phyloP scores from a whole-genome alignment of 2,797 vertebrate genomes.

The Gadopsis bispinosus region DNA sequence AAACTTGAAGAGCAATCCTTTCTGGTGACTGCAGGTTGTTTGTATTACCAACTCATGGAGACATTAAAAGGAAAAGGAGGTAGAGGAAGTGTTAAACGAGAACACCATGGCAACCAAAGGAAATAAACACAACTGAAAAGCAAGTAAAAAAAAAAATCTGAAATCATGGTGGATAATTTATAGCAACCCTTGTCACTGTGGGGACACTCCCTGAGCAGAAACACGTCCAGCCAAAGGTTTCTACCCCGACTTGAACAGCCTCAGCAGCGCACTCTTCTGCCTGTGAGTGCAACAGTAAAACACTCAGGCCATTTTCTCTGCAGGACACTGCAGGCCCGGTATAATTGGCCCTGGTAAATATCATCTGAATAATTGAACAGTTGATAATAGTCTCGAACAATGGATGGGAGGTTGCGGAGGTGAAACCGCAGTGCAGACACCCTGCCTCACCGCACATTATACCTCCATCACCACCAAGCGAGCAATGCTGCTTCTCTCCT shows the following conservation, averaged over 20 bases:
- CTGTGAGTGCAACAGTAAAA: conserved; percentile 79
- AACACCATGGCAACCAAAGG: conserved; percentile 18
- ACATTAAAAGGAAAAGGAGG: background rate
- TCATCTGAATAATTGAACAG: conserved; percentile 88
- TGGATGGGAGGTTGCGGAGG: conserved; percentile 83
- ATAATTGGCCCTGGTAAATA: conserved; percentile 87
- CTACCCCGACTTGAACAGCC: conserved; percentile 68
- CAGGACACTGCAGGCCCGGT: conserved; percentile 75
- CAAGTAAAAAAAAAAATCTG: conserved; percentile 21
- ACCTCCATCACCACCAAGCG: conserved; percentile 68
- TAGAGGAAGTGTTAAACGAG: conserved; percentile 15
- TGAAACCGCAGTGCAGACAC: conserved; percentile 85
- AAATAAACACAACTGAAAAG: conserved; percentile 22
- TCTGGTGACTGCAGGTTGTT: background rate
- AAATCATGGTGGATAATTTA: conserved; percentile 35
- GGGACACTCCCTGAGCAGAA: conserved; percentile 66
- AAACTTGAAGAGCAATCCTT: background rate
- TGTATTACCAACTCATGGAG: conserved; percentile 13
- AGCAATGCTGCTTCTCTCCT: conserved; percentile 50
- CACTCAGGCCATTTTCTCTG: conserved; percentile 80
- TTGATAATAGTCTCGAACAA: conserved; percentile 84
- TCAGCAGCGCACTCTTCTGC: conserved; percentile 69
- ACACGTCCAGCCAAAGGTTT: conserved; percentile 56
- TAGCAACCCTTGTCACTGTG: conserved; percentile 33
- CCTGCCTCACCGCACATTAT: conserved; percentile 79